Base-by-base conservation (phyloP, 2,797 vertebrate genomes). In the Buceros bicornis region DNA sequence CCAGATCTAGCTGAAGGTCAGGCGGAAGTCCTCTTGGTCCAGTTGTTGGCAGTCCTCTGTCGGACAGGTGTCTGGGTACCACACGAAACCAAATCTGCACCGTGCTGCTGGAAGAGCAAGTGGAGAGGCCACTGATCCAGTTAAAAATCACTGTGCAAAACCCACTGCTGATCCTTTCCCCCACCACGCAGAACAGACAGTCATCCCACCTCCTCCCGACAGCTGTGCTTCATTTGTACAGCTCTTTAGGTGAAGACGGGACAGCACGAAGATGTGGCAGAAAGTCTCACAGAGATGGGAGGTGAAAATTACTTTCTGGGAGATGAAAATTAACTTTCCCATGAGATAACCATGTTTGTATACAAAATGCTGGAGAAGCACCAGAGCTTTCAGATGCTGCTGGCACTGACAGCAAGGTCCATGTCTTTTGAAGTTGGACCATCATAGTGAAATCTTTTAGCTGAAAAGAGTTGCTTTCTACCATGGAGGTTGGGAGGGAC, bases 291-390 rank as follows among this genome's bases (percentile, higher is more conserved):
- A 21, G 56, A 29, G 73, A 37, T 9, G 16, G 24, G 48, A 78
- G 40, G 57, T 66, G 66, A 76, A 70, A 57, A 73, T 61, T 31
- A 10, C n/a, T 58, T 37, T 20, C 43, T 42, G 22, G n/a, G 45
- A 87, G 60, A 57, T 42, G 54, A 74, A 67, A 83, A 89, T 43
- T 29, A 43, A 19, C 37, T n/a, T 66, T 61, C 57, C 72, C 29
- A 1, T 31, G 57, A 74, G 42, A 20, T 5, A 40, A 21, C 9
- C 0, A 0, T 25, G 45, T 40, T 57, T 14, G 2, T 5, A 5
- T 16, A 18, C 13, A 54, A 74, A 91, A 45, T 13, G 37, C 6
- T 19, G n/a, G 67, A 67, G 69, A 56, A 54, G 16, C 13, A 54
- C 8, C 64, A 40, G 72, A 67, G 70, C n/a, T 80, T 31, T 74